Evolutionary conservation across 2,113 vertebrate genomes (phyloP).

Genomic region (Oreochromis tanganicae): DNA sequence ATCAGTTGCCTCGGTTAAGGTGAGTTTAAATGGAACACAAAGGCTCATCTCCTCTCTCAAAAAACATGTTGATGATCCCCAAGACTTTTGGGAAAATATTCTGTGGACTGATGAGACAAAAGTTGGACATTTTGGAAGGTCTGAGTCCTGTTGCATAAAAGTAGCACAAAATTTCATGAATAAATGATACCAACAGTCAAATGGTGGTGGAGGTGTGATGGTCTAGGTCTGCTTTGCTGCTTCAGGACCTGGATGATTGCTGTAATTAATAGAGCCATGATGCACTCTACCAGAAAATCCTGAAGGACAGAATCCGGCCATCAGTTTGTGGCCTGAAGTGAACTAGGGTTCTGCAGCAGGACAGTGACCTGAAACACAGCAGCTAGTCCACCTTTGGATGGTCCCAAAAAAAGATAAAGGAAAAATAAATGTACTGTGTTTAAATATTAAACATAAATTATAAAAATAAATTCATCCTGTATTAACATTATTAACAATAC

Average conservation of each 20-base stretch:
- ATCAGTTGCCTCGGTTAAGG: not conserved
- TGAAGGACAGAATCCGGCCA: not conserved
- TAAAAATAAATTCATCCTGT: not conserved
- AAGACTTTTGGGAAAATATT: not conserved
- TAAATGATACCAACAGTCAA: accelerated
- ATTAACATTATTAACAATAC: not conserved
- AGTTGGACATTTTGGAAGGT: not conserved
- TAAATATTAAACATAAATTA: not conserved
- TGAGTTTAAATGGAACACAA: not conserved
- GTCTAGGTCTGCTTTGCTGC: not conserved
- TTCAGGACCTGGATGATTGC: not conserved
- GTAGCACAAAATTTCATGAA: not conserved
- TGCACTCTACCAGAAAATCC: not conserved
- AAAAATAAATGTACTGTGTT: not conserved
- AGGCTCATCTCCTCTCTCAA: not conserved
- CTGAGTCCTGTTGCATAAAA: not conserved
- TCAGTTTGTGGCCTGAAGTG: not conserved
- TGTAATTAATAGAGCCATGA: not conserved
- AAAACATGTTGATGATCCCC: not conserved
- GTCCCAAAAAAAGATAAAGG: not conserved
- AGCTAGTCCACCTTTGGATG: not conserved
- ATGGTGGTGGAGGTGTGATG: not conserved
- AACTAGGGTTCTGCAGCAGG: not conserved
- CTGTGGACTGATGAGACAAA: accelerated
- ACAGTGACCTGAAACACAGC: not conserved